phyloP scores from a whole-genome alignment of 2,797 vertebrate species.

The Micromesistius poutassou region DNA sequence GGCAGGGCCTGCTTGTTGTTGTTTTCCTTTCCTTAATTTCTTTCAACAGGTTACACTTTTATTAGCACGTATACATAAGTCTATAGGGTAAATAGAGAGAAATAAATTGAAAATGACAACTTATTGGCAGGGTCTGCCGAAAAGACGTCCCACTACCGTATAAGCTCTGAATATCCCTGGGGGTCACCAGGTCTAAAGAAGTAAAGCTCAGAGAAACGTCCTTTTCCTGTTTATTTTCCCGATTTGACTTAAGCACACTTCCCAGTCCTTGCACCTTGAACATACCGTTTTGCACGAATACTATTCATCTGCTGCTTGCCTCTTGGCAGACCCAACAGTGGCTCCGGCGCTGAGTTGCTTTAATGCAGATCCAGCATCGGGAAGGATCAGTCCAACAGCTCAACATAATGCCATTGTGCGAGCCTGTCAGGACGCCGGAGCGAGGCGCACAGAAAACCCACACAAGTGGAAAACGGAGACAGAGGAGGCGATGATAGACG shows the following conservation, averaged over 20 bases:
- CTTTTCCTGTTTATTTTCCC: slow-evolving; percentile 4
- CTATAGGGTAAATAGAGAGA: background rate
- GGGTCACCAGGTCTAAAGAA: background rate
- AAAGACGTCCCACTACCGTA: background rate
- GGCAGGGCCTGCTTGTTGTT: background rate
- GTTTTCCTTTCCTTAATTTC: background rate
- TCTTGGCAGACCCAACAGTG: slow-evolving; percentile 37
- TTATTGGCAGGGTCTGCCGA: background rate
- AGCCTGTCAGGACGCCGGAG: slow-evolving; percentile 34
- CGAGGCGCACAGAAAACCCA: slow-evolving; percentile 22
- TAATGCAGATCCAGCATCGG: slow-evolving; percentile 43
- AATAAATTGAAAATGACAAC: background rate
- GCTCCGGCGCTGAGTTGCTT: slow-evolving; percentile 40
- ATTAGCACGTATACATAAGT: background rate
- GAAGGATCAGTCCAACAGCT: slow-evolving; percentile 43
- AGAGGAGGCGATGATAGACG: slow-evolving; percentile 44
- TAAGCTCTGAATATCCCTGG: background rate
- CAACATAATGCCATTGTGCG: slow-evolving; percentile 40
- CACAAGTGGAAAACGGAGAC: slow-evolving; percentile 25
- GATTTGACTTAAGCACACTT: slow-evolving; percentile 37
- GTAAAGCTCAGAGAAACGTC: background rate
- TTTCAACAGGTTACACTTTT: background rate
- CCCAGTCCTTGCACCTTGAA: slow-evolving; percentile 17
- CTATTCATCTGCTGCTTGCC: slow-evolving; percentile 7
- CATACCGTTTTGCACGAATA: slow-evolving; percentile 32